Percentiles rank a stretch among this genome's conserved stretches.
Evolutionary conservation across 2,113 vertebrate genomes (phyloP).

Genomic region (Nymphicus hollandicus): DNA sequence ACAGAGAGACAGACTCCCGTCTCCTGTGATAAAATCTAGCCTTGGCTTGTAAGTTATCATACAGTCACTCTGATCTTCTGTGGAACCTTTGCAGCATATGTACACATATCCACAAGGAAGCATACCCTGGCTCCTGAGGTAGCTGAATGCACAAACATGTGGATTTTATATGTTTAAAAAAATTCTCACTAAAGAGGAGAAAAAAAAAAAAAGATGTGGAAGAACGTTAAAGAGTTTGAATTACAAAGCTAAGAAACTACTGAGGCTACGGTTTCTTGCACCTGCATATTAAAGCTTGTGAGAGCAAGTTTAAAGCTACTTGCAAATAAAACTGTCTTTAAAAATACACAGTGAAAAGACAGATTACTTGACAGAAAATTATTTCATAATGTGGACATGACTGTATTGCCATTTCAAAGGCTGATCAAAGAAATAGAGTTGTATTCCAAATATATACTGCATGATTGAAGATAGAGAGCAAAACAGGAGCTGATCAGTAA

Average conservation of each 20-base stretch:
- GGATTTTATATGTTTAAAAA: slow-evolving; percentile 52
- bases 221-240: slow-evolving; percentile 71
- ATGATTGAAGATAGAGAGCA: neutral
- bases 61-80: slow-evolving; percentile 55
- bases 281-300: slow-evolving; percentile 65
- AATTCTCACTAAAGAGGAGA: neutral
- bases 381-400: neutral
- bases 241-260: slow-evolving; percentile 74
- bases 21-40: slow-evolving; percentile 68
- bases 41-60: slow-evolving; percentile 36
- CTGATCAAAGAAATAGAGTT: neutral
- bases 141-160: slow-evolving; percentile 48
- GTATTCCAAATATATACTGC: neutral
- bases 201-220: neutral
- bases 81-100: slow-evolving; percentile 31
- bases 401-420: neutral
- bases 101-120: slow-evolving; percentile 45
- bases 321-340: slow-evolving; percentile 19
- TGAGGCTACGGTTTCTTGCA: slow-evolving; percentile 73
- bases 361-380: slow-evolving; percentile 6
- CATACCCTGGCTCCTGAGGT: neutral
- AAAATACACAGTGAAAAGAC: neutral
- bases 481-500: neutral
- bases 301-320: slow-evolving; percentile 46
- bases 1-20: slow-evolving; percentile 42